phyloP scores from a whole-genome alignment of 2,797 vertebrate genomes.

The Xenopus petersii region DNA sequence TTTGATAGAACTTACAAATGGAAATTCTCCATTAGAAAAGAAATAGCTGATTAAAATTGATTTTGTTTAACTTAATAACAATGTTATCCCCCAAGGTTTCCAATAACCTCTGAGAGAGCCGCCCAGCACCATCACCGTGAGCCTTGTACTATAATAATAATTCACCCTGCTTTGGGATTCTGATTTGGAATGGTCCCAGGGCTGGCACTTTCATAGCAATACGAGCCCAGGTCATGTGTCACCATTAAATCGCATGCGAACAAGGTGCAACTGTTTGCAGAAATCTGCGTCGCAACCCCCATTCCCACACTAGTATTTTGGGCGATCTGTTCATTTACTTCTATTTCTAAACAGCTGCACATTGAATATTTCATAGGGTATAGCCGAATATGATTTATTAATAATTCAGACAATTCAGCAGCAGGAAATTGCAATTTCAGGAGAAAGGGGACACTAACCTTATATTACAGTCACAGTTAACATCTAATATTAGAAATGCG shows the following conservation, averaged over 20 bases:
- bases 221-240: too few relatives aligned
- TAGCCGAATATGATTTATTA: not conserved
- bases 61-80: slow-evolving; percentile 48
- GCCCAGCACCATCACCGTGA: slow-evolving; percentile 6
- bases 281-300: too few relatives aligned
- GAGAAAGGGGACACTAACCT: not conserved
- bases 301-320: too few relatives aligned
- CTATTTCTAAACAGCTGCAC: not conserved
- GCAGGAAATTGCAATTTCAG: not conserved
- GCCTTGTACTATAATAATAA: slow-evolving; percentile 1
- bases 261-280: too few relatives aligned
- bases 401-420: not conserved
- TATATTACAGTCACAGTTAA: not conserved
- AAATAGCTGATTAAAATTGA: slow-evolving; percentile 49
- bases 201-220: too few relatives aligned
- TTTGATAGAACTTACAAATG: slow-evolving; percentile 42
- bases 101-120: slow-evolving; percentile 8
- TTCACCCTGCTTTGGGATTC: not conserved
- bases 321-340: not conserved
- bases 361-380: not conserved
- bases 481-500: too few relatives aligned
- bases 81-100: slow-evolving; percentile 35
- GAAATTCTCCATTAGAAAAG: slow-evolving; percentile 46
- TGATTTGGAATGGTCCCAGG: too few relatives aligned
- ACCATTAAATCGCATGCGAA: too few relatives aligned